Conservation (phyloP, 2,113 vertebrate species). For the Pygoscelis adeliae region DNA sequence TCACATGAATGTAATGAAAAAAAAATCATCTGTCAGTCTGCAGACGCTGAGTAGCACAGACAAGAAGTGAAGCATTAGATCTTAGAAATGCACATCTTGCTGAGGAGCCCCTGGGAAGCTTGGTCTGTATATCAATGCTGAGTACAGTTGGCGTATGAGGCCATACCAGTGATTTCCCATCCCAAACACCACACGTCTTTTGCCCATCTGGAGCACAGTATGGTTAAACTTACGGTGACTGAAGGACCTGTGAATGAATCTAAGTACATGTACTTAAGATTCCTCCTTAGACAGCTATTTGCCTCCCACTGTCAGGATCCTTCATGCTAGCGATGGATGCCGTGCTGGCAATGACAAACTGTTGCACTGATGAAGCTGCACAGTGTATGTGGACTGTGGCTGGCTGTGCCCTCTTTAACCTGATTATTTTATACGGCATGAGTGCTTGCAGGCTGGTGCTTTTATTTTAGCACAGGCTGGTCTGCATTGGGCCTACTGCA, state of each 20-base stretch:
- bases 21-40: neutral
- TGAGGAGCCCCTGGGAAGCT: neutral
- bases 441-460: neutral
- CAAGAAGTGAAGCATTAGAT: neutral
- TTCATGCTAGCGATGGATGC: neutral
- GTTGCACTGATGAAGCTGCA: neutral
- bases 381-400: neutral
- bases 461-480: neutral
- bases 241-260: neutral
- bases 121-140: neutral
- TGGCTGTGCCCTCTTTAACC: neutral
- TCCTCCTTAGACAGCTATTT: neutral
- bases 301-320: neutral
- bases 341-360: neutral
- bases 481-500: neutral
- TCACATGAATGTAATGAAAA: neutral
- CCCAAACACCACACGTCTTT: neutral
- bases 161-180: neutral
- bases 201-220: neutral
- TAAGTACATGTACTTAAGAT: neutral
- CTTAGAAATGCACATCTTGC: neutral
- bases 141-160: neutral
- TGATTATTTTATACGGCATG: neutral
- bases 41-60: neutral
- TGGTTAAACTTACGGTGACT: neutral